phyloP scores from a whole-genome alignment of 2,888 invertebrate species.

The Pammene aurita region DNA sequence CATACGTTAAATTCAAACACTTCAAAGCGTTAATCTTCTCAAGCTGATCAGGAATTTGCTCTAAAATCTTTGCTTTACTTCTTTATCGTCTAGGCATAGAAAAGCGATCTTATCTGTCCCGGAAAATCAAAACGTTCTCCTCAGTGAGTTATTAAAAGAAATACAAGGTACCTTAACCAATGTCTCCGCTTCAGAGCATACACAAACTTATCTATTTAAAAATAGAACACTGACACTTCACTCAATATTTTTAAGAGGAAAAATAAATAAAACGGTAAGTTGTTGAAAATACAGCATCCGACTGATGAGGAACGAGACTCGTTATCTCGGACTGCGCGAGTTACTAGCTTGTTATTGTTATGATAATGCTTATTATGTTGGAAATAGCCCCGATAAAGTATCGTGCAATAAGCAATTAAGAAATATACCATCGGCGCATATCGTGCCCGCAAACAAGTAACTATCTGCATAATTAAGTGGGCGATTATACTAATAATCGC shows the following conservation, averaged over 20 bases:
- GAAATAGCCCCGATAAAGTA: conserved; percentile 75
- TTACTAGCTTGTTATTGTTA: conserved; percentile 79
- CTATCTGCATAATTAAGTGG: conserved; percentile 52
- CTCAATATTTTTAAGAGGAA: neutral
- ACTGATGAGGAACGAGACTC: conserved; percentile 30
- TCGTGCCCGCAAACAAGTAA: conserved; percentile 57
- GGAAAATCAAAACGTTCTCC: no score
- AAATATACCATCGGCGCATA: no score
- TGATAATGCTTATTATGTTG: conserved; percentile 82
- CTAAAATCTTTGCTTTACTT: no score
- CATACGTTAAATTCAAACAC: no score
- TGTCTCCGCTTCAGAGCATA: conserved; percentile 19
- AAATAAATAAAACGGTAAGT: neutral
- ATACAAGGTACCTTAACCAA: conserved; percentile 40
- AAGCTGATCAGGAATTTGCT: no score
- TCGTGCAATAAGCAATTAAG: conserved; percentile 52
- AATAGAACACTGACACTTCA: conserved; percentile 28
- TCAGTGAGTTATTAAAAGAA: no score
- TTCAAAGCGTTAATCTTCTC: no score
- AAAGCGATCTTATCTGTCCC: no score
- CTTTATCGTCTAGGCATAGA: no score
- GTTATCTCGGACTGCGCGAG: conserved; percentile 44
- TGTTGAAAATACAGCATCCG: conserved; percentile 45
- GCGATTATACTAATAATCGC: conserved; percentile 50
- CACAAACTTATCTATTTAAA: conserved; percentile 26